Evolutionary conservation across 1,140 invertebrate genomes (phyloP).

Genomic region (Orius laevigatus): DNA sequence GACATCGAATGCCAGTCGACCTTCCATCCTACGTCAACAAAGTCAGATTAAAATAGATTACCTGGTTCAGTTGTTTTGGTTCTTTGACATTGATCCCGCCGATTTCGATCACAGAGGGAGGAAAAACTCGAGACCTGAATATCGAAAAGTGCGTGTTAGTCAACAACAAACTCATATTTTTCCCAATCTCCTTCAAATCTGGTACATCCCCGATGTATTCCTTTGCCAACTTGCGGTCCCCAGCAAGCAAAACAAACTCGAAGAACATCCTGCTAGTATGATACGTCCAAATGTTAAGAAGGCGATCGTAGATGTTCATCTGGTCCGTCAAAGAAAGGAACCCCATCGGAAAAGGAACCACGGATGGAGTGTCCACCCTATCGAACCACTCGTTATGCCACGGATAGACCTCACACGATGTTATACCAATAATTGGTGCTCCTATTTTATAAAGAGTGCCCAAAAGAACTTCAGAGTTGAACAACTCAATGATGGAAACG

Average conservation of each 20-base stretch:
- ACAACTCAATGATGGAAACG: conserved; percentile 20
- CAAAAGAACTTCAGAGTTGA: conserved; percentile 19
- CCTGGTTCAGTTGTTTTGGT: conserved; percentile 22
- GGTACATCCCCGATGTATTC: too few species aligned
- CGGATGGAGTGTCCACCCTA: background rate
- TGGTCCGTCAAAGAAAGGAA: background rate
- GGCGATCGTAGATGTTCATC: conserved; percentile 1
- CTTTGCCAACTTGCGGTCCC: background rate
- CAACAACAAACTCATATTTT: conserved; percentile 40
- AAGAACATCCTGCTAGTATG: background rate
- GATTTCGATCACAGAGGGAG: conserved; percentile 23
- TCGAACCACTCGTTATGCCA: background rate
- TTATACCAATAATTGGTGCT: conserved; percentile 26
- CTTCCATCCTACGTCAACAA: too few species aligned
- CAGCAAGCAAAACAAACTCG: background rate
- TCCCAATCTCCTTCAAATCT: conserved; percentile 33
- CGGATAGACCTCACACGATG: conserved; percentile 18
- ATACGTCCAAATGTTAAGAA: background rate
- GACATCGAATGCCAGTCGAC: too few species aligned
- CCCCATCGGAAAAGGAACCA: background rate
- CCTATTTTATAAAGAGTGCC: conserved; percentile 26
- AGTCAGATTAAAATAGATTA: conserved; percentile 11
- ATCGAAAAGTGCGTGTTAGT: conserved; percentile 28
- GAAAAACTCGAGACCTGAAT: conserved; percentile 19
- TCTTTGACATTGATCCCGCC: conserved; percentile 25